phyloP scores from a whole-genome alignment of 2,797 vertebrate genomes.

The Uromys caudimaculatus region DNA sequence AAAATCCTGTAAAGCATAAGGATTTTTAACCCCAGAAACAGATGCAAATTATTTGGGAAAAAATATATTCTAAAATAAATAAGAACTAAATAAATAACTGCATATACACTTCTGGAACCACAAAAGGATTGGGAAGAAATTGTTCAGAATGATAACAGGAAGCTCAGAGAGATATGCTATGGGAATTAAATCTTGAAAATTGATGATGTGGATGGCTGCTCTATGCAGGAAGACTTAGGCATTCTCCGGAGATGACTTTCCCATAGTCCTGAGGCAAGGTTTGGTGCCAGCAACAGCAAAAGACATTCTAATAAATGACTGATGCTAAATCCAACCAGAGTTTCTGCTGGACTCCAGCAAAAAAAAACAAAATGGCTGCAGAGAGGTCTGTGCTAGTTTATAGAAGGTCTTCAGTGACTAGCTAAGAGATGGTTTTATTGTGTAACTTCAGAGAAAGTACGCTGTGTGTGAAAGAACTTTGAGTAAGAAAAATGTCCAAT shows the following conservation, averaged over 20 bases:
- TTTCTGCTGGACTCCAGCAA: not conserved
- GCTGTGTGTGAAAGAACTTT: not conserved
- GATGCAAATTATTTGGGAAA: not conserved
- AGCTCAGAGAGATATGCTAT: not conserved
- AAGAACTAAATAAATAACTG: not conserved
- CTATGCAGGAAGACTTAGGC: not conserved
- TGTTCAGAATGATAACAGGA: conserved; percentile 21
- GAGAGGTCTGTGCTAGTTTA: conserved; percentile 28
- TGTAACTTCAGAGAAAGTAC: not conserved
- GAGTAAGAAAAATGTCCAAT: not conserved
- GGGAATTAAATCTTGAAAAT: conserved; percentile 18
- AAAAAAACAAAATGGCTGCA: not conserved
- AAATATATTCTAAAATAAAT: conserved; percentile 25
- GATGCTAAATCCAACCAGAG: not conserved
- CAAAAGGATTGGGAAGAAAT: not conserved
- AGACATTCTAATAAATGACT: not conserved
- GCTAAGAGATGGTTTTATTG: not conserved
- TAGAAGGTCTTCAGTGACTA: not conserved
- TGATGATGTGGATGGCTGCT: not conserved
- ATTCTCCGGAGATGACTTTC: not conserved
- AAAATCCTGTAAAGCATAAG: not conserved
- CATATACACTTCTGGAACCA: not conserved
- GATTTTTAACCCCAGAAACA: not conserved
- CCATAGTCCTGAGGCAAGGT: not conserved
- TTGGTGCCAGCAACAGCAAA: not conserved